Conservation (phyloP, 2,113 vertebrate genomes). For the Apteryx mantelli region DNA sequence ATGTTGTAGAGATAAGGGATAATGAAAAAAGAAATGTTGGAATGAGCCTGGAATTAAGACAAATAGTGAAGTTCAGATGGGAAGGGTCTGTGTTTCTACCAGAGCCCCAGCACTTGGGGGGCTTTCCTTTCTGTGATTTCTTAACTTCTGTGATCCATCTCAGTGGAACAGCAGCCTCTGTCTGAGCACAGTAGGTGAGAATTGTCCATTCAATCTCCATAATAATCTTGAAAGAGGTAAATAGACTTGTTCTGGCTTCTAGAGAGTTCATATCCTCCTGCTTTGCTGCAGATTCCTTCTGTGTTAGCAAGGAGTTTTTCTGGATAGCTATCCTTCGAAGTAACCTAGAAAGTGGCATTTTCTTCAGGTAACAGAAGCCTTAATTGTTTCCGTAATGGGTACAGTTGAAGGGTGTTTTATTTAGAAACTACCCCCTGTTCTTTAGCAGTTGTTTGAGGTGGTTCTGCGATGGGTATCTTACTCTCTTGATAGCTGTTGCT, state of each 20-base stretch:
- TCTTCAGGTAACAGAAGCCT: background rate
- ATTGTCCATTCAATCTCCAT: background rate
- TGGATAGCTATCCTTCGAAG: background rate
- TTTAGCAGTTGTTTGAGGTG: background rate
- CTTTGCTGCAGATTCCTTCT: background rate
- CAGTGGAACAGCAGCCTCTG: background rate
- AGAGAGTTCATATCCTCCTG: background rate
- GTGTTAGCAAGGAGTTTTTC: background rate
- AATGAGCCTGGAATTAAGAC: background rate
- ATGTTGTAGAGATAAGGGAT: background rate
- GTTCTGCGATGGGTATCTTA: background rate
- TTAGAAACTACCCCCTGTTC: background rate
- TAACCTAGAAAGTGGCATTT: background rate
- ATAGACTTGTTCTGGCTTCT: background rate
- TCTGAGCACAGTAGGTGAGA: background rate
- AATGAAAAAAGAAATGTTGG: background rate
- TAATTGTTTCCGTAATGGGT: fast-evolving
- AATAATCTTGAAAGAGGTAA: background rate
- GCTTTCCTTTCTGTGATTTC: background rate
- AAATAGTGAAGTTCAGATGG: background rate
- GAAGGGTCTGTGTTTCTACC: background rate
- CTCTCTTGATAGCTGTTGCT: background rate
- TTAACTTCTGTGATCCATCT: background rate
- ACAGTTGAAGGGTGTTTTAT: background rate
- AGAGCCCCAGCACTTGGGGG: background rate